phyloP scores from a whole-genome alignment of 2,888 invertebrate genomes.

The Lutraria lutraria region DNA sequence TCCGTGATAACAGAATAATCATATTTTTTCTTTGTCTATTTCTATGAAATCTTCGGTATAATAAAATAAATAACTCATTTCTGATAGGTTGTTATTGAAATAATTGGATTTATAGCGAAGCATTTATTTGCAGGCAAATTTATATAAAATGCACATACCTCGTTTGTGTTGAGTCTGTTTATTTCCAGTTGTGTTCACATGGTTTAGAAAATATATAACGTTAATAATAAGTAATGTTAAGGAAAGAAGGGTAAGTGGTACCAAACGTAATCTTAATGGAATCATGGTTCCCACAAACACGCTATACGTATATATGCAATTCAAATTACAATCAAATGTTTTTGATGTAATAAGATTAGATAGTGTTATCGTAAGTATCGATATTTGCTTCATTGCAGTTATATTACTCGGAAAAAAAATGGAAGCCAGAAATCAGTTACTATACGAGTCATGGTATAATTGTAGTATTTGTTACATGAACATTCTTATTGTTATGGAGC shows the following conservation, averaged over 20 bases:
- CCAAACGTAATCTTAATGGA: conserved; percentile 53
- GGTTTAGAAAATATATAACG: not conserved
- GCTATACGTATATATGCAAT: conserved; percentile 43
- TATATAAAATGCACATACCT: not conserved
- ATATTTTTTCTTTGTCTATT: no score
- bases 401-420: not conserved
- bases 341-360: not conserved
- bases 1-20: no score
- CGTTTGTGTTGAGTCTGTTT: not conserved
- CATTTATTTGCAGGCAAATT: not conserved
- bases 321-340: not conserved
- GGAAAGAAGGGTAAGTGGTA: not conserved
- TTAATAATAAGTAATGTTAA: not conserved
- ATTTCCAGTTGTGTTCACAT: not conserved
- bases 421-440: not conserved
- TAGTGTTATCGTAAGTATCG: not conserved
- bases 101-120: no score
- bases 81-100: no score
- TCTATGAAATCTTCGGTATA: no score
- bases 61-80: no score
- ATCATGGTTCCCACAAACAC: conserved; percentile 52
- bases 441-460: no score
- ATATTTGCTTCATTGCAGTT: not conserved
- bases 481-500: no score
- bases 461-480: no score